These are phyloP conservation scores for Amblyopsis hoosieri DNA, from an alignment of 2,797 vertebrate species.

Conservation along the genomic window DNA sequence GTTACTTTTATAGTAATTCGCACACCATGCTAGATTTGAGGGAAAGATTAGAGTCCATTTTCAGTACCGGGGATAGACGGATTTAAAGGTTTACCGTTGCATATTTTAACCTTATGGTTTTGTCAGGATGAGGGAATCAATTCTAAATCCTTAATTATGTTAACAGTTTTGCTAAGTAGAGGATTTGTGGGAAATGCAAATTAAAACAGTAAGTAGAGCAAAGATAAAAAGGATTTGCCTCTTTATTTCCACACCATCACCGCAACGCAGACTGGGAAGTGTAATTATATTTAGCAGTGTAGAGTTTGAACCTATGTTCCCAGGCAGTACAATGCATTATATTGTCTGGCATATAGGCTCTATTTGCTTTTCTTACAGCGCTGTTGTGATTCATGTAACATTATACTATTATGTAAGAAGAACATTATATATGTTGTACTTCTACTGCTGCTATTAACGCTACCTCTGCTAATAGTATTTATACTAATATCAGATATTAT, in stretches of 20 bases:
- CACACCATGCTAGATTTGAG: not conserved
- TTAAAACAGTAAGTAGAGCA: slow-evolving; percentile 74
- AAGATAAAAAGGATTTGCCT: slow-evolving; percentile 68
- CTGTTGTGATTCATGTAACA: slow-evolving; percentile 25
- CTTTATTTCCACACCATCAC: slow-evolving; percentile 61
- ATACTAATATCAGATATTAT: too few species aligned
- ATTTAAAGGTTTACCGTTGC: slow-evolving; percentile 44
- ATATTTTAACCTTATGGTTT: slow-evolving; percentile 60
- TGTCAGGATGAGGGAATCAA: slow-evolving; percentile 19
- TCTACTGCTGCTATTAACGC: too few species aligned
- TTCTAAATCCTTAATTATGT: slow-evolving; percentile 67
- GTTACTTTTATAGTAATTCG: not conserved
- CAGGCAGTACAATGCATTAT: slow-evolving; percentile 51
- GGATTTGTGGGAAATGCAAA: slow-evolving; percentile 68
- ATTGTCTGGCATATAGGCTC: slow-evolving; percentile 36
- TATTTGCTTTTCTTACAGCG: slow-evolving; percentile 23
- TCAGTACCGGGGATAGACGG: slow-evolving; percentile 29
- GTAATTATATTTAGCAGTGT: slow-evolving; percentile 51
- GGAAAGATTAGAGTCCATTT: not conserved
- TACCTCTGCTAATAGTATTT: too few species aligned
- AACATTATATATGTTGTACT: too few species aligned
- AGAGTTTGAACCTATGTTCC: slow-evolving; percentile 41
- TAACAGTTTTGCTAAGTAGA: slow-evolving; percentile 55
- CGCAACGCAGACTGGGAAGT: slow-evolving; percentile 52
- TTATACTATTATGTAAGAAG: too few species aligned